Evolutionary conservation across 2,797 vertebrate species (phyloP).

Genomic region (Manis javanica): DNA sequence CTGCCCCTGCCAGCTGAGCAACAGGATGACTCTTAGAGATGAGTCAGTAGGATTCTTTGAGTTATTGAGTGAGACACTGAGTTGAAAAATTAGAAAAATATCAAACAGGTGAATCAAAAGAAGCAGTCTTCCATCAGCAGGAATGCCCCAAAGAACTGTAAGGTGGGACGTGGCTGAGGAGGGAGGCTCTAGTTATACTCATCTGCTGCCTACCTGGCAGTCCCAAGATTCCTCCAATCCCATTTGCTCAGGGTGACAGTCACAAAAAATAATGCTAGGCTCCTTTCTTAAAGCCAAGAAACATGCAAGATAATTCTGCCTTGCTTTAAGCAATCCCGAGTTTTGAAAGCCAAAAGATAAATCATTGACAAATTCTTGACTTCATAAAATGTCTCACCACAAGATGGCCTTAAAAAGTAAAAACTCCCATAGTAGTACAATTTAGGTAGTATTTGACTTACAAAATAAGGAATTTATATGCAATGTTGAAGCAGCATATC

Average conservation of each 20-base stretch:
- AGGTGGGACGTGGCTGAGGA: not conserved
- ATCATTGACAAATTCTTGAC: constrained; percentile 53
- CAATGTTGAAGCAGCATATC: not conserved
- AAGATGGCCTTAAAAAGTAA: constrained; percentile 70
- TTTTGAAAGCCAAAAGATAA: constrained; percentile 57
- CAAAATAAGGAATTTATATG: constrained; percentile 46
- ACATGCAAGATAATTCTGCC: not conserved
- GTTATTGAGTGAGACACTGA: not conserved
- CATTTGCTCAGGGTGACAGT: constrained; percentile 28
- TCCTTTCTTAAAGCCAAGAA: constrained; percentile 44
- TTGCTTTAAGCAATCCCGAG: constrained; percentile 38
- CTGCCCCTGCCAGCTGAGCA: not conserved
- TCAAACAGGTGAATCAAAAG: not conserved
- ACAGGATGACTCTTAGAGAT: not conserved
- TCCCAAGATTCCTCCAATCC: not conserved
- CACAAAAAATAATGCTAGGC: not conserved
- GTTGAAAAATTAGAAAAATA: constrained; percentile 2
- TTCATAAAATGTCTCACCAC: constrained; percentile 62
- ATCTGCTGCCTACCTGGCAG: not conserved
- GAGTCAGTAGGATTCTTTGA: not conserved
- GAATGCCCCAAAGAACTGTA: not conserved
- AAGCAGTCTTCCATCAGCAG: not conserved
- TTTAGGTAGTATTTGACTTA: constrained; percentile 47
- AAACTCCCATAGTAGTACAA: not conserved
- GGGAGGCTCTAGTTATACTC: not conserved